A percentile compares a stretch with the other conserved stretches of the same genome.
Conservation (phyloP, 2,888 invertebrate species). For the Nymphalis urticae region DNA sequence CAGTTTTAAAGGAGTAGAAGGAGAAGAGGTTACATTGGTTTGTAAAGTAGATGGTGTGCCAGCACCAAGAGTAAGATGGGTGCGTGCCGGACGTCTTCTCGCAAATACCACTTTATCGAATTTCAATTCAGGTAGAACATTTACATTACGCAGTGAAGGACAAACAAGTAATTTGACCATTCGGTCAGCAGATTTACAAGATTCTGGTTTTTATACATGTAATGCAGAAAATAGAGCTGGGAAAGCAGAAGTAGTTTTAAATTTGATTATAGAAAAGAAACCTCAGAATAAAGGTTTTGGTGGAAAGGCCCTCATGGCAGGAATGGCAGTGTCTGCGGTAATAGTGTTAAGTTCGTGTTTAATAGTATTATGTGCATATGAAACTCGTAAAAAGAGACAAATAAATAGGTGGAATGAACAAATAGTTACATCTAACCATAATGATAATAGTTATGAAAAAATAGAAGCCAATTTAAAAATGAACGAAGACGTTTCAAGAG, state of each 20-base stretch:
- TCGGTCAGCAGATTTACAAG: slow-evolving; percentile 86
- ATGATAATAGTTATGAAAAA: slow-evolving; percentile 88
- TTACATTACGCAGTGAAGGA: slow-evolving; percentile 84
- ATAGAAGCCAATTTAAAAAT: slow-evolving; percentile 86
- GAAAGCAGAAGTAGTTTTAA: slow-evolving; percentile 87
- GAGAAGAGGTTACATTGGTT: slow-evolving; percentile 87
- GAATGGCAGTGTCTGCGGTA: slow-evolving; percentile 85
- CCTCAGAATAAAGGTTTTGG: slow-evolving; percentile 82
- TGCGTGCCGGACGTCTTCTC: slow-evolving; percentile 85
- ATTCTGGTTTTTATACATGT: slow-evolving; percentile 89
- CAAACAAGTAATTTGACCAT: slow-evolving; percentile 88
- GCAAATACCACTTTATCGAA: slow-evolving; percentile 80
- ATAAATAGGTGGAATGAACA: slow-evolving; percentile 78
- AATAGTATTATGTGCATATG: slow-evolving; percentile 84
- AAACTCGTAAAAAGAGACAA: slow-evolving; percentile 83
- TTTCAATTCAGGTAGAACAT: slow-evolving; percentile 81
- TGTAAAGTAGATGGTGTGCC: slow-evolving; percentile 87
- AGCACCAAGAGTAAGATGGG: slow-evolving; percentile 87
- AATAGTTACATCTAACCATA: slow-evolving; percentile 72
- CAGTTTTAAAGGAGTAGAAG: slow-evolving; percentile 85
- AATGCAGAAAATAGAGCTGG: slow-evolving; percentile 91
- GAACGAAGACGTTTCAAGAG: slow-evolving; percentile 60
- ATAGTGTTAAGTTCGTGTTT: slow-evolving; percentile 85
- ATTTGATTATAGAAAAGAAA: slow-evolving; percentile 85
- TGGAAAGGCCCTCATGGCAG: slow-evolving; percentile 84